phyloP scores from a whole-genome alignment of 2,888 invertebrate genomes.

The Acleris literana region DNA sequence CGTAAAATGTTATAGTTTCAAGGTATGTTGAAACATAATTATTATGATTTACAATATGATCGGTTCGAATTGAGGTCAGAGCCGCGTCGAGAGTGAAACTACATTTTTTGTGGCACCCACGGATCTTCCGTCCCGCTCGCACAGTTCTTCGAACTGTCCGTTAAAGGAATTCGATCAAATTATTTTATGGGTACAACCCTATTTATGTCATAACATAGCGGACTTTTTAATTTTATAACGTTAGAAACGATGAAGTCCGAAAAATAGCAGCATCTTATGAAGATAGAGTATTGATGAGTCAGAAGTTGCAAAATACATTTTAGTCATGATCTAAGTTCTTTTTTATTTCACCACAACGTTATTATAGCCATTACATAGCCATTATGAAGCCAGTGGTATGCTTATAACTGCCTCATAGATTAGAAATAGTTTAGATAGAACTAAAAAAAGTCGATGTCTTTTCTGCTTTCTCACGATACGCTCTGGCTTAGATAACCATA shows the following conservation, averaged over 20 bases:
- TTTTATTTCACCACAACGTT: no score
- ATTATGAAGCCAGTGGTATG: no score
- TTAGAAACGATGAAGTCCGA: no score
- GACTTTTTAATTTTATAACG: no score
- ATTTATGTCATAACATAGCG: slow-evolving; percentile 2
- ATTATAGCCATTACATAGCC: no score
- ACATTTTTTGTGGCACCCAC: slow-evolving; percentile 51
- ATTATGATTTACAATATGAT: slow-evolving; percentile 48
- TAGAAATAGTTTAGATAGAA: no score
- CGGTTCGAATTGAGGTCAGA: slow-evolving; percentile 48
- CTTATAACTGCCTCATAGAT: no score
- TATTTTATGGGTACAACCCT: slow-evolving; percentile 16
- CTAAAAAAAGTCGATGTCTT: background rate
- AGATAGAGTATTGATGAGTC: no score
- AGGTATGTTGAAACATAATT: slow-evolving; percentile 55
- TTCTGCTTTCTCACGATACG: background rate
- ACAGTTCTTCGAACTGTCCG: slow-evolving; percentile 43
- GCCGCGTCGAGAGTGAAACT: slow-evolving; percentile 60
- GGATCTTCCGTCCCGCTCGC: slow-evolving; percentile 32
- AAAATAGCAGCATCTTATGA: no score
- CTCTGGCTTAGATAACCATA: background rate
- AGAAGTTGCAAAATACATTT: no score
- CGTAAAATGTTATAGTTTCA: slow-evolving; percentile 4
- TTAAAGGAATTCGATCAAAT: slow-evolving; percentile 22
- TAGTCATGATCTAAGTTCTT: no score